Conservation (phyloP, 1,140 invertebrate genomes). For the Drosophila saltans region DNA sequence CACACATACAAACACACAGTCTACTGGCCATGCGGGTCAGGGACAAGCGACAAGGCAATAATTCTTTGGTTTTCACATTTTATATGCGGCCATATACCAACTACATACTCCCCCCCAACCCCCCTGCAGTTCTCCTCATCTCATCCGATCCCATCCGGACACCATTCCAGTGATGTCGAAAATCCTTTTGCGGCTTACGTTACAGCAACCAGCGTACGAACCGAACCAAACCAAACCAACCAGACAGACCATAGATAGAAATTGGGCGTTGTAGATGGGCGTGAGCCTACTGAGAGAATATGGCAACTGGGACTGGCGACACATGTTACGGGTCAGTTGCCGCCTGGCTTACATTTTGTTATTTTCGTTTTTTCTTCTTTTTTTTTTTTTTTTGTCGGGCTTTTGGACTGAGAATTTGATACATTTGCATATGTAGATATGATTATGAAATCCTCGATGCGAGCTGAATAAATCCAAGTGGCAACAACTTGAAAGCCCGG, state of each 20-base stretch:
- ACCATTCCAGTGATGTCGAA: constrained; percentile 50
- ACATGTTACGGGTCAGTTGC: constrained; percentile 75
- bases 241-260: constrained; percentile 17
- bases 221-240: background rate
- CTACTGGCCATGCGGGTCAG: constrained; percentile 68
- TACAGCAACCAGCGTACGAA: constrained; percentile 31
- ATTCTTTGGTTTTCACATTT: constrained; percentile 78
- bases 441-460: constrained; percentile 39
- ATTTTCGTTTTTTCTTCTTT: too few species aligned
- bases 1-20: constrained; percentile 9
- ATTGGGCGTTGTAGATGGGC: constrained; percentile 27
- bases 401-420: constrained; percentile 44
- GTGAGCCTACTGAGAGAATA: constrained; percentile 8
- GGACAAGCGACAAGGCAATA: constrained; percentile 71
- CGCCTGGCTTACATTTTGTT: constrained; percentile 39
- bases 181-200: constrained; percentile 79
- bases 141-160: background rate
- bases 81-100: constrained; percentile 29
- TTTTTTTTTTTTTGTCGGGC: background rate
- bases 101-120: background rate
- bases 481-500: constrained; percentile 1
- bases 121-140: background rate
- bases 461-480: constrained; percentile 8
- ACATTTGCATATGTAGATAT: constrained; percentile 51
- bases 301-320: constrained; percentile 45